Conservation (phyloP, 2,797 vertebrate genomes). For the Thunnus albacares region DNA sequence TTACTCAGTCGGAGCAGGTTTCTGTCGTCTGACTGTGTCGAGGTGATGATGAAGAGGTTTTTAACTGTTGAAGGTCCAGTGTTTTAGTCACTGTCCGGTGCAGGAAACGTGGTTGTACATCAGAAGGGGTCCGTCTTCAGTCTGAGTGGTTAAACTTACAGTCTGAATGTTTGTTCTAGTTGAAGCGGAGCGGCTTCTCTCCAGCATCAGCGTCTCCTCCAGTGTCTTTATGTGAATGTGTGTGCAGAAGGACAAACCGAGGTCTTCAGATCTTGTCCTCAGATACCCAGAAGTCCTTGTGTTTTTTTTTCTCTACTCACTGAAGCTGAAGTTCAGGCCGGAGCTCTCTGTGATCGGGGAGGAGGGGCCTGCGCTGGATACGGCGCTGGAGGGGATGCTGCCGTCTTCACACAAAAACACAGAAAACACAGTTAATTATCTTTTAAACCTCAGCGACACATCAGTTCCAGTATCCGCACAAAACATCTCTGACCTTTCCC, state of each 20-base stretch:
- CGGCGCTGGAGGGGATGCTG: slow-evolving; percentile 91
- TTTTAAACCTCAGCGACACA: background rate
- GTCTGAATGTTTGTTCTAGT: slow-evolving; percentile 2
- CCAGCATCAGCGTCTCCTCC: slow-evolving; percentile 19
- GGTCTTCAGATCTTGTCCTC: background rate
- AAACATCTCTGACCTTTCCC: background rate
- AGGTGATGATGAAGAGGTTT: background rate
- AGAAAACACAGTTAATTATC: background rate
- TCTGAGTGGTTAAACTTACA: background rate
- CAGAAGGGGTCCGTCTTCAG: background rate
- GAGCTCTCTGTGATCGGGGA: slow-evolving; percentile 87
- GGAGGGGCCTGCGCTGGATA: slow-evolving; percentile 93
- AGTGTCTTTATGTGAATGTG: slow-evolving; percentile 19
- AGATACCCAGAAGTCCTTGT: slow-evolving; percentile 27
- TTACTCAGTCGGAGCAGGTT: slow-evolving; percentile 9
- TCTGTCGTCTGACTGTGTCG: background rate
- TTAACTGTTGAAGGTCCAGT: background rate
- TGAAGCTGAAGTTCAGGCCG: slow-evolving; percentile 88
- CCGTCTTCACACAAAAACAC: slow-evolving; percentile 81
- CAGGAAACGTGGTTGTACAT: background rate
- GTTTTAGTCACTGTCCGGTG: background rate
- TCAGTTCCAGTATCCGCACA: background rate
- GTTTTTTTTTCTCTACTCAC: slow-evolving; percentile 70
- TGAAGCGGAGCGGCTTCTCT: background rate
- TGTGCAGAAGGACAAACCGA: slow-evolving; percentile 15